Percentiles rank a stretch among this genome's conserved stretches.
Evolutionary conservation across 2,888 invertebrate genomes (phyloP).

Genomic region (Drosophila niveifrons): DNA sequence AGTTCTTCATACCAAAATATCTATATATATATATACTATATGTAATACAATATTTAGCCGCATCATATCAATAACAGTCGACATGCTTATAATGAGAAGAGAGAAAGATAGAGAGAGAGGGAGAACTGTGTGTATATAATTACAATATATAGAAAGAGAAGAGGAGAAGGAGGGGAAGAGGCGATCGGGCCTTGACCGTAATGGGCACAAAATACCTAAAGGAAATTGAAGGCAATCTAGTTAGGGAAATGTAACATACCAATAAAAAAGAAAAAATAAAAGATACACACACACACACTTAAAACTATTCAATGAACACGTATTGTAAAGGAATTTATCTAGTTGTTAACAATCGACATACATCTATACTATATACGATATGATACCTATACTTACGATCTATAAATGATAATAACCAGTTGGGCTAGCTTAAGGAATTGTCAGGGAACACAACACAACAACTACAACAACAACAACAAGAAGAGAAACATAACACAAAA

Average conservation of each 20-base stretch:
- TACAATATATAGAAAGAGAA: conserved; percentile 28
- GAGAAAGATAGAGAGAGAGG: neutral
- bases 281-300: neutral
- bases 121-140: conserved; percentile 16
- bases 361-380: conserved; percentile 13
- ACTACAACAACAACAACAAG: conserved; percentile 1
- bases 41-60: conserved; percentile 51
- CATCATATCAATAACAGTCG: conserved; percentile 66
- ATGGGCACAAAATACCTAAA: conserved; percentile 53
- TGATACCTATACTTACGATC: conserved; percentile 9
- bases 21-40: conserved; percentile 16
- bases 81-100: conserved; percentile 28
- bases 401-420: conserved; percentile 25
- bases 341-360: conserved; percentile 27
- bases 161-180: neutral
- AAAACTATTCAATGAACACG: conserved; percentile 15
- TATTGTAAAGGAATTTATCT: conserved; percentile 62
- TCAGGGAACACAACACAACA: conserved; percentile 64
- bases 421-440: conserved; percentile 69
- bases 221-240: conserved; percentile 83
- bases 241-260: conserved; percentile 76
- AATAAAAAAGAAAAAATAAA: conserved; percentile 5
- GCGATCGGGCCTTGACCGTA: conserved; percentile 9
- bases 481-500: conserved; percentile 14
- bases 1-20: conserved; percentile 14